Evolutionary conservation across 2,797 vertebrate species (phyloP).

Genomic region (Streptopelia turtur): DNA sequence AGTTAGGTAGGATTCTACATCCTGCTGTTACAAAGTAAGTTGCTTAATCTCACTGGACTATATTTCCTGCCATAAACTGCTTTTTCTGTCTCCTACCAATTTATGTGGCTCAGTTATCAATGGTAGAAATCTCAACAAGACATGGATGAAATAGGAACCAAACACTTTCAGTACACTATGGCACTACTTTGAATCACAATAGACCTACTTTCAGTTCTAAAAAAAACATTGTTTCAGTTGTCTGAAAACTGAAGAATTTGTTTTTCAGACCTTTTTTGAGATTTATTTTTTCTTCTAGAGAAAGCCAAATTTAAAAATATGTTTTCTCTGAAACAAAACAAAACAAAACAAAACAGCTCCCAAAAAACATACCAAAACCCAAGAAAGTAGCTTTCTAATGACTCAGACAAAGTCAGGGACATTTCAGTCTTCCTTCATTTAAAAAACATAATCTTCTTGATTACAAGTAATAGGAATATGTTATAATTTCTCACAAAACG

Average conservation of each 20-base stretch:
- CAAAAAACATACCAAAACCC: too few species aligned
- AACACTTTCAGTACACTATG: background rate
- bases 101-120: background rate
- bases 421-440: background rate
- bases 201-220: background rate
- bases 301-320: background rate
- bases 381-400: background rate
- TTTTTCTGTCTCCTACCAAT: background rate
- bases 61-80: background rate
- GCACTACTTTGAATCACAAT: background rate
- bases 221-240: background rate
- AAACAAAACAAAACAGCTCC: background rate
- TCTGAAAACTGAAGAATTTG: background rate
- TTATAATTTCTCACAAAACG: background rate
- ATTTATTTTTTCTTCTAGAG: background rate
- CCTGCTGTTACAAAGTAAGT: background rate
- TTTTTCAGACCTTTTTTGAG: background rate
- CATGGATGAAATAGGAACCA: background rate
- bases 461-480: background rate
- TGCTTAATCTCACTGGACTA: background rate
- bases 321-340: background rate
- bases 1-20: background rate
- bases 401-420: background rate
- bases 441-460: background rate
- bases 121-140: background rate